A percentile compares a stretch with the other conserved stretches of the same genome.
Evolutionary conservation across 2,113 vertebrate species (phyloP).

Genomic region (Acrocephalus arundinaceus): DNA sequence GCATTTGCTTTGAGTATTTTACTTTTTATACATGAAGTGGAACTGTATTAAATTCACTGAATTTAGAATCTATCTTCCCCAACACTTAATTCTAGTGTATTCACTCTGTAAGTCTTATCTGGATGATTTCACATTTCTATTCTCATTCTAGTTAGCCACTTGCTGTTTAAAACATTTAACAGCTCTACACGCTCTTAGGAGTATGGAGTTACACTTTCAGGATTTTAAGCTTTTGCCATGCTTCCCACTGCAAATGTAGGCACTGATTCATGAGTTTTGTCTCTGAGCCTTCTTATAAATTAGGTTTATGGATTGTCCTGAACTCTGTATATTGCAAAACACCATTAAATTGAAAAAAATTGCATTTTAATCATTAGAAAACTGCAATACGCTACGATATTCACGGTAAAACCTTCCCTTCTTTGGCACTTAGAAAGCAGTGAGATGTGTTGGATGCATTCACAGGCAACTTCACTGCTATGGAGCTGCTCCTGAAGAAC

Average conservation of each 20-base stretch:
- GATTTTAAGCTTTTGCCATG: neutral
- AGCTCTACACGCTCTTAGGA: neutral
- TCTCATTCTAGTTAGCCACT: neutral
- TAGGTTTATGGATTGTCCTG: neutral
- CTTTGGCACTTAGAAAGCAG: neutral
- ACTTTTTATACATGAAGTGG: neutral
- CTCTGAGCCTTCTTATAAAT: neutral
- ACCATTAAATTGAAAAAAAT: neutral
- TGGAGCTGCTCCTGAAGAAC: neutral
- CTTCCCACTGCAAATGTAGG: neutral
- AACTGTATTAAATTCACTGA: neutral
- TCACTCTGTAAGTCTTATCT: neutral
- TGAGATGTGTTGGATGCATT: neutral
- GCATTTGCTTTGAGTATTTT: neutral
- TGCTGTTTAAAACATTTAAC: conserved; percentile 9
- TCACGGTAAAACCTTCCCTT: neutral
- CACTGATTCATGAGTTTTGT: neutral
- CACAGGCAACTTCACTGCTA: neutral
- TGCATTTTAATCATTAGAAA: neutral
- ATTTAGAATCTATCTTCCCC: neutral
- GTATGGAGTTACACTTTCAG: neutral
- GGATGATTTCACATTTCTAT: neutral
- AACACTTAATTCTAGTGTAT: neutral
- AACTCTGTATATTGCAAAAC: neutral
- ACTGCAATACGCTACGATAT: neutral